These are phyloP conservation scores for Ceraclea dissimilis DNA, from an alignment of 2,888 invertebrate species.

Conservation along the genomic window DNA sequence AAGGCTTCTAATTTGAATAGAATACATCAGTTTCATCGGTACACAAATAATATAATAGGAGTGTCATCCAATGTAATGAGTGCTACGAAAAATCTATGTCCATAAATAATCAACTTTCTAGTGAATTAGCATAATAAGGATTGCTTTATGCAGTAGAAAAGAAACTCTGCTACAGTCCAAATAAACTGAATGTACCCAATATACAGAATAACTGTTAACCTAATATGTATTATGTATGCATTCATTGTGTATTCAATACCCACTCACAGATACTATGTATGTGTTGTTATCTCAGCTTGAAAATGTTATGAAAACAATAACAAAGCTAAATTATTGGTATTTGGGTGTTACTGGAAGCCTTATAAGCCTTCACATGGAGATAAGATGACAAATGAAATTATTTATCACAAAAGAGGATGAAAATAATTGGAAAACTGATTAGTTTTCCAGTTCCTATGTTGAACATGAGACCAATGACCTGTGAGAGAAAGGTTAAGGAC, in stretches of 20 bases:
- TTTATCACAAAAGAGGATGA: too few species aligned
- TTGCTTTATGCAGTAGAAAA: slow-evolving; percentile 1
- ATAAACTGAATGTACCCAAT: slow-evolving; percentile 1
- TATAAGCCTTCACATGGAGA: too few species aligned
- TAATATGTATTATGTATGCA: neutral
- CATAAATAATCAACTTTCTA: slow-evolving; percentile 1
- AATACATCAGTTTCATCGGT: too few species aligned
- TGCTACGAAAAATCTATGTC: neutral
- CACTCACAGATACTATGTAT: neutral
- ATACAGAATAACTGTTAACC: neutral
- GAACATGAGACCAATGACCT: slow-evolving; percentile 20
- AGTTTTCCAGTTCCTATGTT: neutral
- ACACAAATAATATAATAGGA: too few species aligned
- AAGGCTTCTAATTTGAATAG: too few species aligned
- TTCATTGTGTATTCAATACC: neutral
- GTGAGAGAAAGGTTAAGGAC: slow-evolving; percentile 21
- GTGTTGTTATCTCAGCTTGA: neutral
- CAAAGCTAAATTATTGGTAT: slow-evolving; percentile 1
- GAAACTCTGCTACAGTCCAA: neutral
- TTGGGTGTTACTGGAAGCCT: slow-evolving; percentile 5
- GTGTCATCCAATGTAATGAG: too few species aligned
- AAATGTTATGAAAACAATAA: neutral
- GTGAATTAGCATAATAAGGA: neutral
- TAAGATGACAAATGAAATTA: too few species aligned
- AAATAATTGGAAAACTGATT: neutral